Evolutionary conservation across 2,797 vertebrate species (phyloP), one percentile per base, ranked within the genome.

Genomic region (Hirundo rustica): DNA sequence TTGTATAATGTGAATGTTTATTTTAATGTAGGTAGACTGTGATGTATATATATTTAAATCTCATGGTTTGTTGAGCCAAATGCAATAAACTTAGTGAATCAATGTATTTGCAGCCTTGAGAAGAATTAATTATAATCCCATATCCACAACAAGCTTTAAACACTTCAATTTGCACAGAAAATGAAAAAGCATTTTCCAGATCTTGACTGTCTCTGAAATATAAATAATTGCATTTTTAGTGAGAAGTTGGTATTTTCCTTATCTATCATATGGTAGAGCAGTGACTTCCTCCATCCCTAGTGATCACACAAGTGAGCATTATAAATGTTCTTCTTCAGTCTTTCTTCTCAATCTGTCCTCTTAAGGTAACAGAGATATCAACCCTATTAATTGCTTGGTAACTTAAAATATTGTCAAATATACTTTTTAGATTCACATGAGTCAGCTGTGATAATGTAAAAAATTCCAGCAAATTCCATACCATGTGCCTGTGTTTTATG

Each of bases 61-160:
- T 92, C 54, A 84, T 89, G 66, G 34, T 95, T 96, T 97, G 58
- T 96, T 96, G 61, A 91, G 32, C 53, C 71, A 83, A 74, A 73
- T 70, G 53, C 73, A 94, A 95, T 91, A 89, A 96, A 85, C 36
- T 85, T 71, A 92, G 34, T 91, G 71, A 95, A 95, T 76, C 76
- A 83, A 79, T 91, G 89, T 93, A 84, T 94, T 86, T 94, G 22
- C 61, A 97, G 51, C 26, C 47, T 71, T 90, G 44, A 91, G 77
- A 95, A 94, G 40, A 93, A 87, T 88, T 88, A 92, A 86, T 94
- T 96, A 84, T 85, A 91, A 95, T 90, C 34, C n/a, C 51, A 36
- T 84, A 91, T 64, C 22, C 30, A 68, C 6, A 70, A 82, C 27
- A 94, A 96, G 25, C 45, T 93, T 92, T 85, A 61, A 88, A 77